Percentiles rank a stretch among this genome's conserved stretches.
Conservation (phyloP, 2,888 invertebrate genomes). For the Sericinus montela region DNA sequence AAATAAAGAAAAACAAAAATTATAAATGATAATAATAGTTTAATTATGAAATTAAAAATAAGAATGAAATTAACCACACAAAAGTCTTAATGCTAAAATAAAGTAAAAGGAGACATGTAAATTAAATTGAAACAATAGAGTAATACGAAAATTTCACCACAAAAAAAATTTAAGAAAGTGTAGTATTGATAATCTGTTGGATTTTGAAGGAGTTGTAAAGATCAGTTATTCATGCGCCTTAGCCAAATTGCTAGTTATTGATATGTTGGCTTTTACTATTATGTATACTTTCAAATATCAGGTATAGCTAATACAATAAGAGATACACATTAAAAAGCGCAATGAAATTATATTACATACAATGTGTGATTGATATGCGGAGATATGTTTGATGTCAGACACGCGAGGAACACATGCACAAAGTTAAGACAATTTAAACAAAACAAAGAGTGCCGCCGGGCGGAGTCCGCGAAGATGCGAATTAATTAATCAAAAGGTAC, state of each 20-base stretch:
- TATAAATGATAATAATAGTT: conserved; percentile 74
- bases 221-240: conserved; percentile 47
- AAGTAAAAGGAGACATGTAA: conserved; percentile 56
- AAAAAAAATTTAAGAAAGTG: conserved; percentile 26
- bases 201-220: conserved; percentile 24
- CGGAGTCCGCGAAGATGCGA: conserved; percentile 23
- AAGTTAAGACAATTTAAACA: conserved; percentile 17
- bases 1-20: conserved; percentile 66
- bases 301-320: conserved; percentile 55
- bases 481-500: conserved; percentile 29
- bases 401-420: conserved; percentile 29
- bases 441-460: conserved; percentile 19
- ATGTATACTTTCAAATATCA: conserved; percentile 44
- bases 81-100: conserved; percentile 72
- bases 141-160: conserved; percentile 22
- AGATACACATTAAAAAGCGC: conserved; percentile 58
- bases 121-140: conserved; percentile 40
- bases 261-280: conserved; percentile 66
- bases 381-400: conserved; percentile 52
- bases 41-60: conserved; percentile 77
- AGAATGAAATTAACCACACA: conserved; percentile 78
- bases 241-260: conserved; percentile 60
- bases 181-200: conserved; percentile 24
- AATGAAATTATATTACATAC: conserved; percentile 51
- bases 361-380: conserved; percentile 37